phyloP scores from a whole-genome alignment of 2,888 invertebrate species.

The Ophraella communa region DNA sequence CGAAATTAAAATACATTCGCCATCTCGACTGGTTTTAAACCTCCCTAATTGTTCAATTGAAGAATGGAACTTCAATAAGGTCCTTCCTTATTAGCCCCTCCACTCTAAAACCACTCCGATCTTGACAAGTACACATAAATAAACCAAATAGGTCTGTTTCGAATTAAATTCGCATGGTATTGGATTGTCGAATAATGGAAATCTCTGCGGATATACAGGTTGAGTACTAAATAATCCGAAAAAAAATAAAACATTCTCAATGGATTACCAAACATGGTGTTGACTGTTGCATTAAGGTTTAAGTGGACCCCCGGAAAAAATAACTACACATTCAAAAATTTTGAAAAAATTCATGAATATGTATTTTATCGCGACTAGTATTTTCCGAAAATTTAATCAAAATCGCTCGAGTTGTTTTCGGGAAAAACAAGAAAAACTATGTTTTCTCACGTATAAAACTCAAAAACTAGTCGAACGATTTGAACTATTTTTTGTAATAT shows the following conservation, averaged over 20 bases:
- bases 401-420: too few relatives aligned
- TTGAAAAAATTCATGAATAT: too few relatives aligned
- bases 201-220: neutral
- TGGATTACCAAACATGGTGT: neutral
- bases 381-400: too few relatives aligned
- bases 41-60: slow-evolving; percentile 31
- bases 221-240: neutral
- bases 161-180: slow-evolving; percentile 13
- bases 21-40: slow-evolving; percentile 11
- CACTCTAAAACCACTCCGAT: slow-evolving; percentile 10
- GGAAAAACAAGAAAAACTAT: too few relatives aligned
- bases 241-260: neutral
- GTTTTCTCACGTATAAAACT: too few relatives aligned
- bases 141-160: slow-evolving; percentile 6
- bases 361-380: too few relatives aligned
- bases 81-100: slow-evolving; percentile 31
- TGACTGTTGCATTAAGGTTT: too few relatives aligned
- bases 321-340: too few relatives aligned
- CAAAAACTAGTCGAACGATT: too few relatives aligned
- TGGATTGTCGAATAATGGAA: neutral
- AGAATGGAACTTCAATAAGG: slow-evolving; percentile 21
- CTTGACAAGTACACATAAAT: neutral
- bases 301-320: too few relatives aligned
- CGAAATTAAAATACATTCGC: neutral
- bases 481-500: too few relatives aligned